Base-by-base conservation (phyloP, 2,797 vertebrate genomes). In the Typhlichthys eigenmanni region DNA sequence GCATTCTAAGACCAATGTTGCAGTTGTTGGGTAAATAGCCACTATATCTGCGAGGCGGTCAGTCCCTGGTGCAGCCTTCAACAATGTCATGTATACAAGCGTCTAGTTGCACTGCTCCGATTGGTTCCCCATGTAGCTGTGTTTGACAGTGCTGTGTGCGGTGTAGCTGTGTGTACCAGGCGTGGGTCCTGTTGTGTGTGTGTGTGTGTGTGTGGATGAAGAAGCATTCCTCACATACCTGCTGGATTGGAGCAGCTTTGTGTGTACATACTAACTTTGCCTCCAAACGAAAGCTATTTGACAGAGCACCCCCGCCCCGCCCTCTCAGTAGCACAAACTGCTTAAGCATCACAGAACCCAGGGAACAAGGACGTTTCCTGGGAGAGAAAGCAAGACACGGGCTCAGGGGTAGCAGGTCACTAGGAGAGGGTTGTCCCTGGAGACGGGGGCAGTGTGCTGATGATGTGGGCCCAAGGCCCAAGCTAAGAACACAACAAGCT, bases 221-320 rank as follows among this genome's bases (percentile, higher is more conserved):
- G 85, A 88, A 78, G 87, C 85, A 90, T 91, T 91, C 90, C 89
- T 86, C 86, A 79, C 85, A 91, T 89, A 91, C 87, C 91, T 91
- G 89, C 85, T 85, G 88, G 86, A 87, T 89, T 88, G 88, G 83
- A 85, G 81, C 83, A 81, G 86, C 85, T 87, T 85, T 89, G 85
- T 87, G 80, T 75, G 75, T 70, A 82, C 82, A 76, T 79, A 80
- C 81, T 83, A 73, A 83, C 80, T 76, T 62, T 51, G 50, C 52
- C 12, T 19, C 17, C 17, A 19, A 19, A 34, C 32, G 32, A 34
- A 5, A 34, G 32, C 32, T 34, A 51, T 13, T 45, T 34, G n/a
- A 8, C 29, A 17, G n/a, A n/a, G 38, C 61, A 52, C 38, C 38
- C 17, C 46, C 13, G 24, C 32, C 13, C 7, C 3, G 17, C 12